Base-by-base conservation (phyloP, 64 coral and sea anemone genomes). In the Montipora sp. region DNA sequence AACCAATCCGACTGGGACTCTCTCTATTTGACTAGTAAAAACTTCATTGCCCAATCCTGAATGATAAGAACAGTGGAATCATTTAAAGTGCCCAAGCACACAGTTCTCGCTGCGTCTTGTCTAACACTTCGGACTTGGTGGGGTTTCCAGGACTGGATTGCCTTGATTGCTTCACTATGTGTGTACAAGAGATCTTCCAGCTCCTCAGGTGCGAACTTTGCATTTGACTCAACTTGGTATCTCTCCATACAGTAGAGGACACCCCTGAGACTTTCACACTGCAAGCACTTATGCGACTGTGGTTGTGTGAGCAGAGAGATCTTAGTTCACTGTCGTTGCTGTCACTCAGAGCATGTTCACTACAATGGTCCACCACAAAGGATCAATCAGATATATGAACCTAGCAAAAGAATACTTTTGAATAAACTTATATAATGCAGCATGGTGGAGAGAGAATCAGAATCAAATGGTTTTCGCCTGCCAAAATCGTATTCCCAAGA, bases 311-410 rank as follows among this genome's bases (percentile, higher is more conserved):
- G 47, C 90, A 92, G 7, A 7, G 44, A 19, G 22, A 51, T 66
- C 60, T 77, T 19, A 92, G 58, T 60, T 50, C 53, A 78, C 19
- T 65, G 55, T 77, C 53, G 46, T 86, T 50, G 44, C 55, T 84
- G 80, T 83, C 71, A 21, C 57, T 92, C 18, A 92, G 73, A 59
- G 90, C 90, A 47, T 92, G 47, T 45, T 12, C 20, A 19, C 80
- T 53, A 23, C 90, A 92, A 44, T 92, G 90, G 48, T 92, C 90
- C 14, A 51, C 80, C 50, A 92, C 80, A 47, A 48, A 43, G 47
- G 69, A 84, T 10, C 9, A 73, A 20, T 75, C 79, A 36, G 90
- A 50, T 57, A 91, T 49, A 47, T 91, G 90, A 74, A 91, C 90
- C 90, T 91, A 73, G 8, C 10, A 69, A 75, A 53, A 13, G 10